A percentile compares a stretch with the other conserved stretches of the same genome.
phyloP scores from a whole-genome alignment of 23 tunicate species.

The Aplidium turbinatum region DNA sequence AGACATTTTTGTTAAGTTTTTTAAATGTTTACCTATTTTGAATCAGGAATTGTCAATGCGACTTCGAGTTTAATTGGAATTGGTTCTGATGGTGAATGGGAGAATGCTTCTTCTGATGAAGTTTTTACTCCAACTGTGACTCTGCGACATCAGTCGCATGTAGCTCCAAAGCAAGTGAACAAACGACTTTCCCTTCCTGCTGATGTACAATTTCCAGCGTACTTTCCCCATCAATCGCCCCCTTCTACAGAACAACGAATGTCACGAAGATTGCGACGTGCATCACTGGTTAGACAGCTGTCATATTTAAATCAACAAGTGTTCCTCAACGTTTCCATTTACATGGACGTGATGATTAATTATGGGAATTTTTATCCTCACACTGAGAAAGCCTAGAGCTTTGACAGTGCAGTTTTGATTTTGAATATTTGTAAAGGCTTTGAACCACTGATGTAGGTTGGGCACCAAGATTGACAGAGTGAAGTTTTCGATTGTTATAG shows the following conservation, averaged over 20 bases:
- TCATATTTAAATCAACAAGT: too few species aligned
- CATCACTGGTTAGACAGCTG: conserved; percentile 94
- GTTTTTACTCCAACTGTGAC: conserved; percentile 56
- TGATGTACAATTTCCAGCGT: conserved; percentile 63
- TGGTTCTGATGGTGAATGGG: conserved; percentile 85
- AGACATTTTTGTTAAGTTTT: too few species aligned
- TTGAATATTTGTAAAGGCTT: too few species aligned
- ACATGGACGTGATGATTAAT: too few species aligned
- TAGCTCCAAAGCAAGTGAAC: conserved; percentile 49
- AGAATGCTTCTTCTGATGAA: conserved; percentile 53
- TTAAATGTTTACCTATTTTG: neutral
- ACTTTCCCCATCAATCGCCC: conserved; percentile 20
- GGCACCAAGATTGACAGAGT: too few species aligned
- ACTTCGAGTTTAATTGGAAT: conserved; percentile 27
- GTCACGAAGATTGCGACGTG: conserved; percentile 79
- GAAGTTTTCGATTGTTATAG: too few species aligned
- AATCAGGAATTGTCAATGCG: conserved; percentile 48
- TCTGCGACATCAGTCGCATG: conserved; percentile 16
- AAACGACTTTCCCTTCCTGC: conserved; percentile 92
- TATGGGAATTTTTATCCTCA: too few species aligned
- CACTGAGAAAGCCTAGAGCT: too few species aligned
- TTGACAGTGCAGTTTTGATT: too few species aligned
- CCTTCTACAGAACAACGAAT: conserved; percentile 41
- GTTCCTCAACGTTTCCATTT: too few species aligned
- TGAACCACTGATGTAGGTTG: too few species aligned